phyloP scores from a whole-genome alignment of 2,797 vertebrate species.

The Lycodopsis pacificus region DNA sequence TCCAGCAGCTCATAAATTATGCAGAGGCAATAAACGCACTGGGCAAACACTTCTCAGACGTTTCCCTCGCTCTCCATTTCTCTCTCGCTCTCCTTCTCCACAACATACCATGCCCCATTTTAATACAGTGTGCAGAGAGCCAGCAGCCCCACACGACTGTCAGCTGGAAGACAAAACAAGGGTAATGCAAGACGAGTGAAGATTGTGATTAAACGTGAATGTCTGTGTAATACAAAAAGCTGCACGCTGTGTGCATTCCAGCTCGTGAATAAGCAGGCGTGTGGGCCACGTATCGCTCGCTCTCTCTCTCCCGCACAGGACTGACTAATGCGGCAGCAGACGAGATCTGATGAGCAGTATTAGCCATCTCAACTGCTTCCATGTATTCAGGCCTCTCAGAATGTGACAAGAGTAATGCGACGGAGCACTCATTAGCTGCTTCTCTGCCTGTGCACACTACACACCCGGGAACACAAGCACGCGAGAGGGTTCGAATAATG shows the following conservation, averaged over 20 bases:
- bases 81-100: constrained; percentile 53
- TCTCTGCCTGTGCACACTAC: constrained; percentile 30
- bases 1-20: constrained; percentile 95
- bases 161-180: constrained; percentile 67
- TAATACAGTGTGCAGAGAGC: constrained; percentile 73
- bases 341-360: constrained; percentile 54
- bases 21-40: constrained; percentile 95
- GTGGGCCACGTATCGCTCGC: constrained; percentile 8
- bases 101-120: constrained; percentile 75
- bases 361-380: constrained; percentile 43
- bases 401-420: constrained; percentile 58
- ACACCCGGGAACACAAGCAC: constrained; percentile 63
- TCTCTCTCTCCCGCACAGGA: constrained; percentile 31
- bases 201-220: constrained; percentile 46
- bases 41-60: constrained; percentile 87
- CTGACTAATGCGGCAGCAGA: constrained; percentile 50
- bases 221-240: constrained; percentile 44
- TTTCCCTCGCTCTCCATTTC: constrained; percentile 74
- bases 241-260: constrained; percentile 21
- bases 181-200: constrained; percentile 46
- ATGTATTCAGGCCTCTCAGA: constrained; percentile 55
- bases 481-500: constrained; percentile 89
- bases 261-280: constrained; percentile 50
- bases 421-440: constrained; percentile 61
- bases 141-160: constrained; percentile 72